Evolutionary conservation across 2,888 invertebrate genomes (phyloP).

Genomic region (Phaedon cochleariae): DNA sequence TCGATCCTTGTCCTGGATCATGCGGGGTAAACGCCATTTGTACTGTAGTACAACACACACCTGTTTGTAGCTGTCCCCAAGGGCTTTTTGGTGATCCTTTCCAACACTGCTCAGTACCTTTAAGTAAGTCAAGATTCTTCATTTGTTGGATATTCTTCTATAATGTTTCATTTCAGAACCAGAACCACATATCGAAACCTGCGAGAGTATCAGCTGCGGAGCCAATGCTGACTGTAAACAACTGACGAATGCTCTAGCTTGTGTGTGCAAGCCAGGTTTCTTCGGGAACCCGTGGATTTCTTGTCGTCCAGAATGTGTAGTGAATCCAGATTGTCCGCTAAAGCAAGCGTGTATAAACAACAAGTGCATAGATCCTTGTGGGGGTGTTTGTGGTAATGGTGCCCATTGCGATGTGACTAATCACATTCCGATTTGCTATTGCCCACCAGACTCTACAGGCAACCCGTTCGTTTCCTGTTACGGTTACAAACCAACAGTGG

Average conservation of each 20-base stretch:
- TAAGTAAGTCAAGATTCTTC: conserved; percentile 62
- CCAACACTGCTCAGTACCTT: conserved; percentile 73
- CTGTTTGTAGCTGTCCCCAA: conserved; percentile 75
- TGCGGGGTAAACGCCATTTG: conserved; percentile 80
- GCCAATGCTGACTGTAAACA: conserved; percentile 77
- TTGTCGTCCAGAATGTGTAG: conserved; percentile 82
- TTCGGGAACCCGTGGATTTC: conserved; percentile 82
- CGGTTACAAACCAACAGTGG: conserved; percentile 61
- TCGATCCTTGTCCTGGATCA: conserved; percentile 81
- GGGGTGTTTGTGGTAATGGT: conserved; percentile 77
- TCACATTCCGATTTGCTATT: conserved; percentile 81
- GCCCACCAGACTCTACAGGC: conserved; percentile 74
- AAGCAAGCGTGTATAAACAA: conserved; percentile 79
- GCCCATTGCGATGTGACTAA: conserved; percentile 78
- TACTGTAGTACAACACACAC: conserved; percentile 75
- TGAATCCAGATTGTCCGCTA: conserved; percentile 79
- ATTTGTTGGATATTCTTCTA: conserved; percentile 10
- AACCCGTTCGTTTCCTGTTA: conserved; percentile 80
- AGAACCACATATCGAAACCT: conserved; percentile 65
- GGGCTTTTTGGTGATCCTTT: conserved; percentile 80
- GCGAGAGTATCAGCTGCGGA: conserved; percentile 76
- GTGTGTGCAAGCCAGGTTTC: conserved; percentile 78
- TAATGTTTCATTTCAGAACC: conserved; percentile 46
- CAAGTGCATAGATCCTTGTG: conserved; percentile 80
- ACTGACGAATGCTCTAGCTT: conserved; percentile 71